These are phyloP conservation scores for Nomada goodeniana DNA, from an alignment of 2,888 invertebrate genomes.

Conservation along the genomic window DNA sequence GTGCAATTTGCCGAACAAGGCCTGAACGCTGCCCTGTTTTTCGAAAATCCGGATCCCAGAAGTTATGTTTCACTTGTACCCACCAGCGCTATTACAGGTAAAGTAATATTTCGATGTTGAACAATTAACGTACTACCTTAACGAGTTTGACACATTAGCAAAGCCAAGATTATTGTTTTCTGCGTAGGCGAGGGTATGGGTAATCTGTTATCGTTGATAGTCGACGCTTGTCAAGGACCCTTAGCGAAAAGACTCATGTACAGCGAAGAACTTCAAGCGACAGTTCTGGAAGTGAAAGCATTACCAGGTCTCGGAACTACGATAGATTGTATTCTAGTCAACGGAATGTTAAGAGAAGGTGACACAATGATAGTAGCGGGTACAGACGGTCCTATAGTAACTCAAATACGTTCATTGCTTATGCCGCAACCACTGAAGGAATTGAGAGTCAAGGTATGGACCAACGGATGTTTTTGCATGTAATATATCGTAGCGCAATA, in stretches of 20 bases:
- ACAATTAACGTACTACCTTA: not conserved
- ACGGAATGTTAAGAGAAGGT: constrained; percentile 96
- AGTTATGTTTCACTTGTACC: constrained; percentile 98
- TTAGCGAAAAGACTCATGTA: constrained; percentile 95
- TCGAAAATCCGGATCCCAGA: constrained; percentile 97
- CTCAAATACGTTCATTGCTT: constrained; percentile 97
- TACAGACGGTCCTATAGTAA: constrained; percentile 98
- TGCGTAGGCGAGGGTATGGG: constrained; percentile 97
- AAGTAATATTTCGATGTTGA: not conserved
- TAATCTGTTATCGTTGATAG: constrained; percentile 96
- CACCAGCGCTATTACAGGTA: constrained; percentile 95
- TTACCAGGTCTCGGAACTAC: constrained; percentile 99
- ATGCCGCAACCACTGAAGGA: constrained; percentile 99
- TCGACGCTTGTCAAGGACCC: constrained; percentile 95
- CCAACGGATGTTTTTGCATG: not conserved
- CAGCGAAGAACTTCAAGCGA: constrained; percentile 96
- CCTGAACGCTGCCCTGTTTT: constrained; percentile 97
- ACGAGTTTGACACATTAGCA: not conserved
- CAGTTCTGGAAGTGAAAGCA: constrained; percentile 96
- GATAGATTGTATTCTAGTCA: constrained; percentile 99
- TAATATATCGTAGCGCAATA: too few species aligned
- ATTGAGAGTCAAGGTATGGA: constrained; percentile 94
- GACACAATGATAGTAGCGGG: constrained; percentile 98
- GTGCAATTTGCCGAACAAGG: constrained; percentile 98
- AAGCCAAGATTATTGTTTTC: not conserved